These are phyloP conservation scores for Hypotaenidia philippensis DNA, from an alignment of 2,797 vertebrate genomes.

Conservation along the genomic window DNA sequence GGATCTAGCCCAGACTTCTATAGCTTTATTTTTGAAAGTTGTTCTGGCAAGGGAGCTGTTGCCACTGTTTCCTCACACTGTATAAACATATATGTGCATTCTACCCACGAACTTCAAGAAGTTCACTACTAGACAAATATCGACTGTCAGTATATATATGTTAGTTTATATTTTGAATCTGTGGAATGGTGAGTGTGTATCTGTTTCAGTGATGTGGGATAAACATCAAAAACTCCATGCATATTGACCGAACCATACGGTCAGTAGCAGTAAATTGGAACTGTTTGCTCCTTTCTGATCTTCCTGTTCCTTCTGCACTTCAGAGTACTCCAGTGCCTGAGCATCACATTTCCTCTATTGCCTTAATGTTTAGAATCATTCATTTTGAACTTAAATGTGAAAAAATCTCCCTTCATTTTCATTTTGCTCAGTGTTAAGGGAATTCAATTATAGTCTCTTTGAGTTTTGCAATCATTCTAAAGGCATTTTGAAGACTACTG, in stretches of 20 bases:
- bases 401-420: neutral
- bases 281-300: neutral
- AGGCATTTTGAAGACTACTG: neutral
- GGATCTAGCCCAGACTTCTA: neutral
- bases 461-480: neutral
- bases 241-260: neutral
- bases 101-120: constrained; percentile 3
- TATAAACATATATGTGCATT: neutral
- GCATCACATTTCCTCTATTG: neutral
- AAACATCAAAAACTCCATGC: neutral
- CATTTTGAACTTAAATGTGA: neutral
- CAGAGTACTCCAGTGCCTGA: neutral
- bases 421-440: neutral
- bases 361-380: neutral
- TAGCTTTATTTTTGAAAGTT: constrained; percentile 34
- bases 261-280: neutral
- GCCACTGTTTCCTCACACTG: constrained; percentile 31
- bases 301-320: neutral
- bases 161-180: neutral
- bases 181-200: neutral
- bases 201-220: neutral
- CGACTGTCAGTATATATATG: neutral
- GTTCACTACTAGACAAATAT: neutral
- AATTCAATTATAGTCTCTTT: neutral
- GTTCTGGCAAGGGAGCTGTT: constrained; percentile 27